A percentile compares a stretch with the other conserved stretches of the same genome.
These are phyloP conservation scores for Argentina silus DNA, from an alignment of 2,797 vertebrate genomes.

Conservation along the genomic window DNA sequence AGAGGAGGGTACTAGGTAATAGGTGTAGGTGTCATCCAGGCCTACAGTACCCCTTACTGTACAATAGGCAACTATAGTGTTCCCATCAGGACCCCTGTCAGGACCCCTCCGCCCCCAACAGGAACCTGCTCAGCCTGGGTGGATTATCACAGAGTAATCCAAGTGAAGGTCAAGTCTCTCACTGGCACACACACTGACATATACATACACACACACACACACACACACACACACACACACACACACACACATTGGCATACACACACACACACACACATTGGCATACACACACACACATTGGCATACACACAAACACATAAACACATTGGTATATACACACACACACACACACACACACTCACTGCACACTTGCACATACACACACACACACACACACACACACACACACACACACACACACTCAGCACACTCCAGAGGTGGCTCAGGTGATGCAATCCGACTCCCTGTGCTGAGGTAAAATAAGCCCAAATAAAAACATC, in stretches of 20 bases:
- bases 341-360: too few relatives aligned
- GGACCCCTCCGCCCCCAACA: not conserved
- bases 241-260: too few relatives aligned
- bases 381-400: not conserved
- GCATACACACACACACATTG: conserved; percentile 4
- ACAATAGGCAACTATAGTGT: too few relatives aligned
- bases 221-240: too few relatives aligned
- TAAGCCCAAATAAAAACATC: conserved; percentile 9
- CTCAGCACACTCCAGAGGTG: conserved; percentile 1
- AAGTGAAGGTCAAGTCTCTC: conserved; percentile 16
- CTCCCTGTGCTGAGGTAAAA: conserved; percentile 24
- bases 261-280: not conserved
- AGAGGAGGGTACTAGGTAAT: too few relatives aligned
- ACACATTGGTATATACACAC: too few relatives aligned
- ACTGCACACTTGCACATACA: too few relatives aligned
- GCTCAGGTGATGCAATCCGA: not conserved
- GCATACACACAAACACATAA: too few relatives aligned
- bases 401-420: not conserved
- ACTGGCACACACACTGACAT: not conserved
- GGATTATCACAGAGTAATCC: conserved; percentile 31
- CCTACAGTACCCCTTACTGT: too few relatives aligned
- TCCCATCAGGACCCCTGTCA: not conserved
- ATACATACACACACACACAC: not conserved
- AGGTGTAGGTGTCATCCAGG: too few relatives aligned
- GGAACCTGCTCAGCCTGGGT: not conserved